phyloP scores from a whole-genome alignment of 2,797 vertebrate genomes.

The Protonibea diacanthus region DNA sequence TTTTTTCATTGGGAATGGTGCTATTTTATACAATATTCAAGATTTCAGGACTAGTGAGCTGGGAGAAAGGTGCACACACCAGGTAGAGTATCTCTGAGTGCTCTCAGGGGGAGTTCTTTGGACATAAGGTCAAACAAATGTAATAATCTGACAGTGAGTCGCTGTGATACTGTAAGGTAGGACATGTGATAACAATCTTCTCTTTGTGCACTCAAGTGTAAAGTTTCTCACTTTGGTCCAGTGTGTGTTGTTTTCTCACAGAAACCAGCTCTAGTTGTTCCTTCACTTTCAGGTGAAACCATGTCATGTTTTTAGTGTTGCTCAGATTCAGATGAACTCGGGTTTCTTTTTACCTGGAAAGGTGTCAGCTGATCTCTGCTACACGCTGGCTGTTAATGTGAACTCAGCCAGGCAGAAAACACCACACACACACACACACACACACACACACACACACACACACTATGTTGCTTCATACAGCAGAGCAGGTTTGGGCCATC shows the following conservation, averaged over 20 bases:
- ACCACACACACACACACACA: neutral
- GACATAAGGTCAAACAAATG: neutral
- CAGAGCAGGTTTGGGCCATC: neutral
- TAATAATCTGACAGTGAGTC: neutral
- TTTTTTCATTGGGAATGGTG: neutral
- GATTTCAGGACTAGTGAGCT: neutral
- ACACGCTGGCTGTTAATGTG: neutral
- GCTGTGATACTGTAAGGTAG: neutral
- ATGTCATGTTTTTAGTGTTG: neutral
- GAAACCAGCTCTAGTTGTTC: neutral
- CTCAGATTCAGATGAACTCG: neutral
- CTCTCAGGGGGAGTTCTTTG: too few relatives aligned
- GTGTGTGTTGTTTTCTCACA: neutral
- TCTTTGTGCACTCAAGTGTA: neutral
- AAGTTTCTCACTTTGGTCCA: neutral
- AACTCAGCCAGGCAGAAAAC: conserved; percentile 5
- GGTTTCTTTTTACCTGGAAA: conserved; percentile 14
- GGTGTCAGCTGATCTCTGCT: neutral
- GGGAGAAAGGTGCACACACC: neutral
- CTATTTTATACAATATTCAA: neutral
- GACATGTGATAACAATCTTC: neutral
- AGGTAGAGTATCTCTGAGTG: neutral
- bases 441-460: too few relatives aligned
- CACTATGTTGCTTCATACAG: neutral
- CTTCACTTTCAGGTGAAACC: neutral